These are phyloP conservation scores for Aricia agestis DNA, from an alignment of 1,140 invertebrate species.

Conservation along the genomic window DNA sequence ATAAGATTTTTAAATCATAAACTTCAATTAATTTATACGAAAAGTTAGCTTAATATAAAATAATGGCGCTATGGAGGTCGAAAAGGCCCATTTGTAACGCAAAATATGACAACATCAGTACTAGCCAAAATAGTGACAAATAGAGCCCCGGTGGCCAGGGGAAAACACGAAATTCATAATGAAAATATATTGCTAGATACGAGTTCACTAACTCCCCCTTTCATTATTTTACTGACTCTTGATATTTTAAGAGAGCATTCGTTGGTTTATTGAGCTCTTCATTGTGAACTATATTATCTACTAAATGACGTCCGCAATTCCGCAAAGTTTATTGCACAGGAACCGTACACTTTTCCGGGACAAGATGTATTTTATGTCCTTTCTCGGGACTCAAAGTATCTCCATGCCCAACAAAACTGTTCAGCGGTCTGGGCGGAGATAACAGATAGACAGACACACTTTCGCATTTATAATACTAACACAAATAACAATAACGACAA, in stretches of 20 bases:
- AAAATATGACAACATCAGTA: not conserved
- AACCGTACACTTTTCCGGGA: too few relatives aligned
- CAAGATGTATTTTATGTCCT: too few relatives aligned
- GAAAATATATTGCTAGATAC: not conserved
- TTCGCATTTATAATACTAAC: too few relatives aligned
- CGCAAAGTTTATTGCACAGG: too few relatives aligned
- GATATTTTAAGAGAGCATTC: not conserved
- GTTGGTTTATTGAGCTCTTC: too few relatives aligned
- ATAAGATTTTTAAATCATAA: not conserved
- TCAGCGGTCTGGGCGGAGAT: too few relatives aligned
- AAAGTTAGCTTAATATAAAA: not conserved
- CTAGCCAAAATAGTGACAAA: constrained; percentile 3
- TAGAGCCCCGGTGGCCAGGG: not conserved
- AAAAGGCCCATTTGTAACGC: not conserved
- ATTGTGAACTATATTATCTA: too few relatives aligned
- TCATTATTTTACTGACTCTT: not conserved
- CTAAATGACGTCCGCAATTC: too few relatives aligned
- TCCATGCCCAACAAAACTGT: too few relatives aligned
- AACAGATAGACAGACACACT: too few relatives aligned
- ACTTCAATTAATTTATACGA: not conserved
- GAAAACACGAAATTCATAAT: not conserved
- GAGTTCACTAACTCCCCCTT: not conserved
- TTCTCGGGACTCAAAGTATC: too few relatives aligned
- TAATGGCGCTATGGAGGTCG: not conserved
- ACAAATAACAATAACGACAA: too few relatives aligned